Conservation (phyloP, 2,888 invertebrate species). For the Tanypteryx hageni region DNA sequence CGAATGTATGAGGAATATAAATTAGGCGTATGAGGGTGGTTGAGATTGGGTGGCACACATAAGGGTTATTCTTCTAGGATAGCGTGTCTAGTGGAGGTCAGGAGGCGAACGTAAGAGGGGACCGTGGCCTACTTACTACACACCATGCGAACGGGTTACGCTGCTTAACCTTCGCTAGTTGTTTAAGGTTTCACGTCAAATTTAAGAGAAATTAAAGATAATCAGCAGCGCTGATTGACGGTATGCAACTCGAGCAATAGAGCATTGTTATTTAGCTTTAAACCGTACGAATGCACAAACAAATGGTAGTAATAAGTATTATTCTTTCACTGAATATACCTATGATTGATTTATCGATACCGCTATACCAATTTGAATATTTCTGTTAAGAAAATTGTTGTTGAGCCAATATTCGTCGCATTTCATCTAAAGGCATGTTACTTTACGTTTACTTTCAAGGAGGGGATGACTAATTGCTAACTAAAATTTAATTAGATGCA, state of each 20-base stretch:
- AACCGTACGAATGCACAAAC: too few relatives aligned
- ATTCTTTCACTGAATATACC: too few relatives aligned
- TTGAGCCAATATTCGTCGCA: too few relatives aligned
- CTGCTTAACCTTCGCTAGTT: conserved; percentile 50
- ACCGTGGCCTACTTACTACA: conserved; percentile 56
- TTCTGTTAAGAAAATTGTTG: too few relatives aligned
- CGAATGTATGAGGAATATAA: conserved; percentile 17
- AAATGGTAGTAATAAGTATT: too few relatives aligned
- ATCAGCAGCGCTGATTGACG: background rate
- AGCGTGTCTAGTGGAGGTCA: conserved; percentile 61
- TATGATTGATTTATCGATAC: too few relatives aligned
- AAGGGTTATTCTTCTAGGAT: conserved; percentile 56
- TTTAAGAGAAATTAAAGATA: background rate
- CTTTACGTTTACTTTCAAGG: too few relatives aligned
- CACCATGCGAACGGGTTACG: conserved; percentile 42
- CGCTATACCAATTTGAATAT: too few relatives aligned
- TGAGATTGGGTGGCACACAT: conserved; percentile 41
- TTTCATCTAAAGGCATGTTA: too few relatives aligned
- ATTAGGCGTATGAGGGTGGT: conserved; percentile 50
- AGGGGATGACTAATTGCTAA: too few relatives aligned
- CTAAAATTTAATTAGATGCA: too few relatives aligned
- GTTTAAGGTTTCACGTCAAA: conserved; percentile 49
- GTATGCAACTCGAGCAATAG: background rate
- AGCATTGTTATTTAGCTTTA: too few relatives aligned
- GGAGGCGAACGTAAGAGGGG: conserved; percentile 42